These are phyloP conservation scores for Dryoscopus gambensis DNA, from an alignment of 2,113 vertebrate species.

Conservation along the genomic window DNA sequence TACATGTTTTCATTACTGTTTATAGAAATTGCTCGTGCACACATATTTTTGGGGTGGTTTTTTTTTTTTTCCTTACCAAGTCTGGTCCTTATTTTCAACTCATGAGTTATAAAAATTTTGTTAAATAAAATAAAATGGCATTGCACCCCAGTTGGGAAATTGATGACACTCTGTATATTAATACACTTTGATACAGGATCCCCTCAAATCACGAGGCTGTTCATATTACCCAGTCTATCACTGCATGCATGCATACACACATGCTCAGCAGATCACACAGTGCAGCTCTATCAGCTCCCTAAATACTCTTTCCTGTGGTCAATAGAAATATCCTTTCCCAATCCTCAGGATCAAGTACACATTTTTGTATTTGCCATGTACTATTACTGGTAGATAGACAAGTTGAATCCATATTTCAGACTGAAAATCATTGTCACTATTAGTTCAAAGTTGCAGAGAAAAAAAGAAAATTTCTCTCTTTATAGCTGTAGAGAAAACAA, in stretches of 20 bases:
- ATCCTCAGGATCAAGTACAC: background rate
- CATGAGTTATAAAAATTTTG: background rate
- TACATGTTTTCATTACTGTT: background rate
- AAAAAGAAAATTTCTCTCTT: background rate
- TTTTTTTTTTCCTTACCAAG: slow-evolving; percentile 25
- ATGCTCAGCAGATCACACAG: background rate
- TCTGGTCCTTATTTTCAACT: background rate
- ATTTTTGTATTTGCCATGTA: background rate
- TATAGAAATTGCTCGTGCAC: slow-evolving; percentile 1
- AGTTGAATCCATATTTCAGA: background rate
- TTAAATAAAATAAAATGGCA: background rate
- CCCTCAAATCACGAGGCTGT: background rate
- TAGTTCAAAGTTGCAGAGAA: background rate
- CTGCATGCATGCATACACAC: background rate
- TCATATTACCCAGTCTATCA: background rate
- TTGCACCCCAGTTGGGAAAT: background rate
- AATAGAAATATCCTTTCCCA: background rate
- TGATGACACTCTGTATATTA: background rate
- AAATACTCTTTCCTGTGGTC: background rate
- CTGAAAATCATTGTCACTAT: background rate
- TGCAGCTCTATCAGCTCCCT: background rate
- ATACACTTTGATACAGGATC: background rate
- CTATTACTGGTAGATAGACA: background rate
- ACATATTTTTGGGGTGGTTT: background rate
- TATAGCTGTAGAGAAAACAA: background rate